Evolutionary conservation across 2,797 vertebrate species (phyloP).

Genomic region (Manis pentadactyla): DNA sequence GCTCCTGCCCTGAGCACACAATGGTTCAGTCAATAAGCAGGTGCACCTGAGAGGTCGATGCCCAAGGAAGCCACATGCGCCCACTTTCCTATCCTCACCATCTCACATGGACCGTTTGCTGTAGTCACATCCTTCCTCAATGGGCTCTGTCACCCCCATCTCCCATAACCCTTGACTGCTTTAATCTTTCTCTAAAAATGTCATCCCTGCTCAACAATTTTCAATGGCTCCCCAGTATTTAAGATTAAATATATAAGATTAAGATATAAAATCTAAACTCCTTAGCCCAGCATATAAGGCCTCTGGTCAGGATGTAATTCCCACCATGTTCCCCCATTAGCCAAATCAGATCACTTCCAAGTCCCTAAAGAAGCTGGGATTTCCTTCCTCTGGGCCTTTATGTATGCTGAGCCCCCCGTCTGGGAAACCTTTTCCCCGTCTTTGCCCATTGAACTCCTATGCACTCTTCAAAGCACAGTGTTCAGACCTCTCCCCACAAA

Average conservation of each 20-base stretch:
- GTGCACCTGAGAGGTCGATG: background rate
- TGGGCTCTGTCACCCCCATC: background rate
- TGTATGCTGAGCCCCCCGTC: background rate
- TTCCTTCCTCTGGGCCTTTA: background rate
- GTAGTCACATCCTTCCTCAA: background rate
- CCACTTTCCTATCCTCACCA: accelerated
- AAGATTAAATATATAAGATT: background rate
- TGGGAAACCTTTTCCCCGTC: background rate
- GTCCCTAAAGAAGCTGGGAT: background rate
- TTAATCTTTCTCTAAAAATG: conserved; percentile 24
- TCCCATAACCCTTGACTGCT: background rate
- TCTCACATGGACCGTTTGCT: background rate
- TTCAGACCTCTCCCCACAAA: background rate
- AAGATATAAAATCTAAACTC: background rate
- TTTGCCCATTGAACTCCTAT: background rate
- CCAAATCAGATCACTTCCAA: background rate
- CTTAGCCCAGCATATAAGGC: background rate
- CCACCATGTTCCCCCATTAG: background rate
- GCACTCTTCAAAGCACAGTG: background rate
- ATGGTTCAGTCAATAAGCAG: background rate
- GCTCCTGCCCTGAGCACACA: background rate
- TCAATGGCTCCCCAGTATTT: background rate
- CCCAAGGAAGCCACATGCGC: background rate
- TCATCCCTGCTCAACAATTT: background rate
- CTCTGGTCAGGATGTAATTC: background rate